phyloP scores from a whole-genome alignment of 2,888 invertebrate genomes.

The Ormia ochracea region DNA sequence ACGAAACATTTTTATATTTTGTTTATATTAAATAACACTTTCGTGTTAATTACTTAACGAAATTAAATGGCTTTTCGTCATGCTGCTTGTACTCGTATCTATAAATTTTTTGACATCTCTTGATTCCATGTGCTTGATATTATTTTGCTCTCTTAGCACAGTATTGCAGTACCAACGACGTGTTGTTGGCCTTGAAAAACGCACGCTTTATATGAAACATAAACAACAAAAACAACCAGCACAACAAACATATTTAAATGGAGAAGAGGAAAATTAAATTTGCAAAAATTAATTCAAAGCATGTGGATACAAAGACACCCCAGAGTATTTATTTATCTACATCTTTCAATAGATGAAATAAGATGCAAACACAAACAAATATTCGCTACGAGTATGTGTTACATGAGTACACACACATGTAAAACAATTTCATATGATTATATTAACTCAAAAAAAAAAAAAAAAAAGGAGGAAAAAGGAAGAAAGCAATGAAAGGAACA shows the following conservation, averaged over 20 bases:
- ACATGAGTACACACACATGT: neutral
- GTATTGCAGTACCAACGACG: neutral
- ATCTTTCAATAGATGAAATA: neutral
- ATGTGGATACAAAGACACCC: conserved; percentile 28
- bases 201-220: neutral
- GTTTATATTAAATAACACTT: no score
- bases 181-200: neutral
- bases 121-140: neutral
- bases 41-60: no score
- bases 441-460: neutral
- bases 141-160: neutral
- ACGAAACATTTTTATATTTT: no score
- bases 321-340: neutral
- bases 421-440: neutral
- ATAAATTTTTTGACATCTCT: neutral
- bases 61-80: neutral
- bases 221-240: neutral
- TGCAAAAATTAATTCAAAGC: conserved; percentile 24
- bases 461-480: no score
- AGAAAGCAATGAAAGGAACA: no score
- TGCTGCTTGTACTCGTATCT: no score
- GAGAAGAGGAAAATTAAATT: conserved; percentile 18
- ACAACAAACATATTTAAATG: neutral
- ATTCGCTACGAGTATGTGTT: no score
- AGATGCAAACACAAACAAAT: neutral